These are phyloP conservation scores for Microcebus tavaratra DNA, from an alignment of 2,113 vertebrate species.

Conservation along the genomic window DNA sequence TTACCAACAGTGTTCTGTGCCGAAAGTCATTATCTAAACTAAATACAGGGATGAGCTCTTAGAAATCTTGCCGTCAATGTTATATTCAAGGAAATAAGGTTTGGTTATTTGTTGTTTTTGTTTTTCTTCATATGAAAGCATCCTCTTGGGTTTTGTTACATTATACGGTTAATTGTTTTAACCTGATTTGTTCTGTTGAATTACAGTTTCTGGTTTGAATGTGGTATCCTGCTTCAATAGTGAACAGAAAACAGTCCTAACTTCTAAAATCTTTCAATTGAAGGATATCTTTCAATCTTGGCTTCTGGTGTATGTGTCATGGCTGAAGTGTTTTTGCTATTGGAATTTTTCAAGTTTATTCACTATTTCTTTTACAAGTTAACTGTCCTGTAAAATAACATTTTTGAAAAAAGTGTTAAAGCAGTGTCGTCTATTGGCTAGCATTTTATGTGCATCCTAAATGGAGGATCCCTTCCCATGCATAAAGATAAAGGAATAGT, in stretches of 20 bases:
- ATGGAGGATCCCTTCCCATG: neutral
- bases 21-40: neutral
- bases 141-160: neutral
- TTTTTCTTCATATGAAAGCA: neutral
- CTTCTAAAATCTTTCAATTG: neutral
- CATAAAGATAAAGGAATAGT: conserved; percentile 9
- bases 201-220: neutral
- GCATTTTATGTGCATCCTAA: neutral
- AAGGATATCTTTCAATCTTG: neutral
- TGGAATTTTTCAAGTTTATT: neutral
- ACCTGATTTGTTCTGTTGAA: conserved; percentile 18
- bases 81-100: neutral
- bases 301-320: neutral
- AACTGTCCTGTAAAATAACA: neutral
- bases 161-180: neutral
- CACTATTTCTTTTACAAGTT: neutral
- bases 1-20: neutral
- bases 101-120: neutral
- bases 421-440: neutral
- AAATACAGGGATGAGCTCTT: neutral
- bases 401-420: neutral
- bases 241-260: neutral
- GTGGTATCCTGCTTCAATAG: neutral
- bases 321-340: neutral
- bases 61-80: neutral